Evolutionary conservation across 2,113 vertebrate genomes (phyloP), one percentile per base, ranked within the genome.

Genomic region (Panurus biarmicus): DNA sequence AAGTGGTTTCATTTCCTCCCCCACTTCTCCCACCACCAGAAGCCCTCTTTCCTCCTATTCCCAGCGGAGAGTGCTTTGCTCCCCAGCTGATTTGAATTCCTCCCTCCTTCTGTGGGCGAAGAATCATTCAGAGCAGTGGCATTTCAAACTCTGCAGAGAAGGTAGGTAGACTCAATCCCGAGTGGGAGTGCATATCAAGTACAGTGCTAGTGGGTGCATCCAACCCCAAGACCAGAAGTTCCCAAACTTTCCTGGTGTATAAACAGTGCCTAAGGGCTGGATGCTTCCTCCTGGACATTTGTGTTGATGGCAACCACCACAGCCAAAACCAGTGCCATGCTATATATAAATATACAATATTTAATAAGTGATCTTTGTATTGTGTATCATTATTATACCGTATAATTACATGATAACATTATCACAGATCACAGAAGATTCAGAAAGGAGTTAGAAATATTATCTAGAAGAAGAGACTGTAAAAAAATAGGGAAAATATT

Each of bases 51-150:
- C 44, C 75, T 93, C 87, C 74, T 65, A 3, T 93, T 94, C 90
- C 87, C 89, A 95, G 73, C 0, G 2, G 82, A 89, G 74, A 76
- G 45, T 0, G 33, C 64, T 93, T 79, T 80, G 81, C 79, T 95
- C 93, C 74, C 93, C 72, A 62, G 79, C 95, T 94, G 67, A 95
- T 93, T 93, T 70, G 74, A 94, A 94, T 96, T 96, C 91, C 93
- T 95, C 94, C 94, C 89, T 95, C 87, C 82, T 33, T 19, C 60
- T 1, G 58, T 93, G 90, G 93, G 95, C 3, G 75, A 83, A 48
- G 93, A 93, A 82, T 91, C 94, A 60, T 60, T 73, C 73, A 40
- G 71, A 85, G 85, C 57, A 94, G 75, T 83, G 91, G 91, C 94
- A 94, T 96, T 95, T 56, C 48, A 91, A 90, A 72, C 78, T 91